These are phyloP conservation scores for Hippasteria phrygiana DNA, from an alignment of 53 echinoderm and acorn worm genomes.

Conservation along the genomic window DNA sequence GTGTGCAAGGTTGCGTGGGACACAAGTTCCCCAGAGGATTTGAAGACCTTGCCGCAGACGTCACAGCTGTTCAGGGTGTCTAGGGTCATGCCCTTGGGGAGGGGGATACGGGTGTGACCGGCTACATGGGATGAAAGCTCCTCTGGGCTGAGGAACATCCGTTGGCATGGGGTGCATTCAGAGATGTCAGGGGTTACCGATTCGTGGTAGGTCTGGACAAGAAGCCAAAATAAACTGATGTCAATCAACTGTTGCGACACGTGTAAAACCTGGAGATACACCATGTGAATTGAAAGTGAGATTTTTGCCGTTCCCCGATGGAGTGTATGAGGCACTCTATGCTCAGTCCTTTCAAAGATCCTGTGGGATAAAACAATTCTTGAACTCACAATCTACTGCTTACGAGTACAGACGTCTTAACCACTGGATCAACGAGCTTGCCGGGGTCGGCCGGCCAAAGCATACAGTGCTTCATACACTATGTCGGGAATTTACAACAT, in stretches of 20 bases:
- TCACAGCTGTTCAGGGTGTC: constrained; percentile 19
- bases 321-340: too few species aligned
- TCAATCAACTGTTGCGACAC: too few species aligned
- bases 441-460: background rate
- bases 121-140: background rate
- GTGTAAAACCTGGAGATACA: too few species aligned
- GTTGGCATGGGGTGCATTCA: constrained; percentile 6
- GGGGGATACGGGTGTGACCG: constrained; percentile 4
- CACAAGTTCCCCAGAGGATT: background rate
- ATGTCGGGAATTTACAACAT: too few species aligned
- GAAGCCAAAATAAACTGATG: background rate
- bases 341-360: too few species aligned
- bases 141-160: constrained; percentile 16
- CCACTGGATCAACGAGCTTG: background rate
- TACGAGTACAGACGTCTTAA: background rate
- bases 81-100: background rate
- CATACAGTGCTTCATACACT: too few species aligned
- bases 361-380: background rate
- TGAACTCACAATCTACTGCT: background rate
- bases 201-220: constrained; percentile 12
- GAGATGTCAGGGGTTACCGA: background rate
- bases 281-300: too few species aligned
- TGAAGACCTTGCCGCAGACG: constrained; percentile 20
- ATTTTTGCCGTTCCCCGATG: too few species aligned
- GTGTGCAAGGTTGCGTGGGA: constrained; percentile 16